Evolutionary conservation across 2,797 vertebrate genomes (phyloP), one percentile per base, ranked within the genome.

Genomic region (Esox lucius): DNA sequence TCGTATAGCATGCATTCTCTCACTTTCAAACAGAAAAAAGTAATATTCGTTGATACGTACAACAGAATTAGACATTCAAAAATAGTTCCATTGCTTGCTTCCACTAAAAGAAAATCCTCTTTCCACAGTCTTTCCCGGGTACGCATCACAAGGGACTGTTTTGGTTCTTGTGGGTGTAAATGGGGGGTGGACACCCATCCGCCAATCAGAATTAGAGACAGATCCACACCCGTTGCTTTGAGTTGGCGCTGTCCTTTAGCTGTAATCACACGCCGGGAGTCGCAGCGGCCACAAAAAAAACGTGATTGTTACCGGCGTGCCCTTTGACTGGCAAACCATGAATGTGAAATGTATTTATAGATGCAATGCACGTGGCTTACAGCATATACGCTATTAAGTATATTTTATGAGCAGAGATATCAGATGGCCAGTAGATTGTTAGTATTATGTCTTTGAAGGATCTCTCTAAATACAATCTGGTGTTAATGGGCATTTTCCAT

Each of bases 161-260:
- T 89, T 87, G 79, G 59, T 86, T 78, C 82, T 77, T 15, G 62
- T 65, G 68, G 83, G 76, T 72, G 31, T 81, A 70, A 73, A n/a
- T 71, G 68, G 76, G 81, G 85, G 87, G 85, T 75, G 90, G 86
- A 73, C n/a, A 79, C 15, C 19, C 42, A 8, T 13, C 65, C 35
- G 74, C 93, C 92, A 93, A 94, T 94, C 89, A 91, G 67, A 81
- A 67, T 28, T 7, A 79, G 89, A 35, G 78, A 65, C 70, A 1
- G 64, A 78, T 1, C 78, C 90, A n/a, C 53, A 56, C 53, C 8
- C 6, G 31, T 68, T n/a, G 24, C 28, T 76, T 53, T 70, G 6
- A 59, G 61, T 71, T 16, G 15, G 46, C 51, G 62, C 71, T 71
- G 62, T 64, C 12, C 3, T 22, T 61, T 39, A 16, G 75, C 66